Evolutionary conservation across 2,797 vertebrate species (phyloP).

Genomic region (Buphagus erythrorhynchus): DNA sequence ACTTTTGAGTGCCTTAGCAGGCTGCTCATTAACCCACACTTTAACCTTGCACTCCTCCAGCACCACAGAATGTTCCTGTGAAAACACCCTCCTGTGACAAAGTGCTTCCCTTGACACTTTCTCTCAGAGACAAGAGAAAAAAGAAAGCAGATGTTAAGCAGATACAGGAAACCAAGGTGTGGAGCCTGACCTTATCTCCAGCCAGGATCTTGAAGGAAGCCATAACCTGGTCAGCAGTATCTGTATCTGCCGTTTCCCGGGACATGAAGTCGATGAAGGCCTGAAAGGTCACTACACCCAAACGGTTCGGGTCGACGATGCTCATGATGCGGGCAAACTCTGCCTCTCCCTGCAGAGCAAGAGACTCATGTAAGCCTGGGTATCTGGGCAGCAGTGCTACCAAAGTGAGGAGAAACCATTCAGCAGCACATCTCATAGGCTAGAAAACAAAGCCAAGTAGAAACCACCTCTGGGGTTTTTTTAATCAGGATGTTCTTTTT

Average conservation of each 20-base stretch:
- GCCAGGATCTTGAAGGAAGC: constrained; percentile 98
- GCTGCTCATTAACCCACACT: neutral
- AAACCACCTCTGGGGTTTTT: neutral
- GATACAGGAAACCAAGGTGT: neutral
- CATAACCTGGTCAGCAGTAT: constrained; percentile 98
- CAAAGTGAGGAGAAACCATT: neutral
- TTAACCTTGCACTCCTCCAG: neutral
- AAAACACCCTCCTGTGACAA: neutral
- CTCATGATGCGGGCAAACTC: constrained; percentile 99
- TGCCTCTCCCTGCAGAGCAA: constrained; percentile 88
- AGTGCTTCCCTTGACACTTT: neutral
- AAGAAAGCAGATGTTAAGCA: neutral
- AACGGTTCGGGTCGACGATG: constrained; percentile 95
- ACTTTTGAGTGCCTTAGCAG: neutral
- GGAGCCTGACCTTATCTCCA: constrained; percentile 90
- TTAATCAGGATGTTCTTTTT: neutral
- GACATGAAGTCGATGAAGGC: constrained; percentile 99
- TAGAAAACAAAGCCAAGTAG: neutral
- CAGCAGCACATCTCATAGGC: constrained; percentile 4
- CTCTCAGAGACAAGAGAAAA: neutral
- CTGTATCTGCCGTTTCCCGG: constrained; percentile 94
- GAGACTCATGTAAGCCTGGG: neutral
- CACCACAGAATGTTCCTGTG: neutral
- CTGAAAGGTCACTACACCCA: constrained; percentile 96
- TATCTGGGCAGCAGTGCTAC: neutral